Conservation (phyloP, 1,140 invertebrate species). For the Listronotus bonariensis region DNA sequence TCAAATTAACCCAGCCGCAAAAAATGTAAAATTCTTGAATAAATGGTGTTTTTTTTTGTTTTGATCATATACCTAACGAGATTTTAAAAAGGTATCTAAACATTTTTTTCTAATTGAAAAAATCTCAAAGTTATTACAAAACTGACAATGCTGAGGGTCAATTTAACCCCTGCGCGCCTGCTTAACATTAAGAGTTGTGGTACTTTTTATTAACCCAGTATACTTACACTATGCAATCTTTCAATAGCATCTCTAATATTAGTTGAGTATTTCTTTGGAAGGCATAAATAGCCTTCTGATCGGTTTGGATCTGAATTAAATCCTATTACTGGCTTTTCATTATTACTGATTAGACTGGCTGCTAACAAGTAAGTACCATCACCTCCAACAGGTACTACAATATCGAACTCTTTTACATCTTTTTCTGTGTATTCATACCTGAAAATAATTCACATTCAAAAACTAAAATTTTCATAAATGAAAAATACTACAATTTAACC, state of each 20-base stretch:
- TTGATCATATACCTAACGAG: too few relatives aligned
- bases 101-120: too few relatives aligned
- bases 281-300: constrained; percentile 91
- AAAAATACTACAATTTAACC: too few relatives aligned
- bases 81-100: too few relatives aligned
- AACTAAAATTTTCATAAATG: too few relatives aligned
- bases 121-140: too few relatives aligned
- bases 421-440: constrained; percentile 65
- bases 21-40: too few relatives aligned
- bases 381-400: constrained; percentile 93
- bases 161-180: too few relatives aligned
- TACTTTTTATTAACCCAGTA: constrained; percentile 2
- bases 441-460: constrained; percentile 15
- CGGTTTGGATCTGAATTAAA: constrained; percentile 96
- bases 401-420: constrained; percentile 89
- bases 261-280: constrained; percentile 74
- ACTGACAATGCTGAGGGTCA: too few relatives aligned
- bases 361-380: constrained; percentile 98
- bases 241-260: constrained; percentile 73
- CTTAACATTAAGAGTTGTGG: too few relatives aligned
- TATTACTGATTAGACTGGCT: constrained; percentile 78
- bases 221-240: constrained; percentile 69
- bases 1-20: too few relatives aligned
- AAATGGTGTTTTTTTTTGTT: too few relatives aligned
- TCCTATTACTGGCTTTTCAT: constrained; percentile 89